Percentiles rank a stretch among this genome's conserved stretches.
Conservation (phyloP, 2,888 invertebrate genomes). For the Pollenia amentaria region DNA sequence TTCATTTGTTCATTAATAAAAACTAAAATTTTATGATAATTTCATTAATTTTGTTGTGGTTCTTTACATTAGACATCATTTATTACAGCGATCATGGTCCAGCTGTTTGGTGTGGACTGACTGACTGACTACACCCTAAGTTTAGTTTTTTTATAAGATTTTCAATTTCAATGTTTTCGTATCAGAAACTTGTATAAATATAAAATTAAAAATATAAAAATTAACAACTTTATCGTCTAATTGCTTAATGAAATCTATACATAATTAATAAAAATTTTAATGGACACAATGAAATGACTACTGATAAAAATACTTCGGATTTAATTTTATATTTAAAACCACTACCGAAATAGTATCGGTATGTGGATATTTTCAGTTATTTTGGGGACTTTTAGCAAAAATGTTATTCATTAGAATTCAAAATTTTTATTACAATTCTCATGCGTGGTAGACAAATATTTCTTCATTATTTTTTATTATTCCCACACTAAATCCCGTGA, state of each 20-base stretch:
- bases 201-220: slow-evolving; percentile 1
- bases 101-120: slow-evolving; percentile 23
- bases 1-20: slow-evolving; percentile 58
- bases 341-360: too few relatives aligned
- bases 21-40: slow-evolving; percentile 42
- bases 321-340: too few relatives aligned
- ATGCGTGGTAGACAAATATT: too few relatives aligned
- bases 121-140: slow-evolving; percentile 36
- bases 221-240: slow-evolving; percentile 46
- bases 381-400: too few relatives aligned
- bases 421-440: background rate
- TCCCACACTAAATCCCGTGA: too few relatives aligned
- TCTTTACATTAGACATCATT: slow-evolving; percentile 59
- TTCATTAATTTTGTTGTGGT: slow-evolving; percentile 36
- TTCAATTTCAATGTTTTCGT: slow-evolving; percentile 27
- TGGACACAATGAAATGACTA: background rate
- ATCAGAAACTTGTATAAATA: slow-evolving; percentile 9
- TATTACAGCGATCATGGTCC: slow-evolving; percentile 51
- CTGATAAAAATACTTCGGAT: background rate
- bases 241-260: slow-evolving; percentile 31
- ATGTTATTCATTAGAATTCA: too few relatives aligned
- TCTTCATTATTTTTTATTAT: too few relatives aligned
- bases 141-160: slow-evolving; percentile 5
- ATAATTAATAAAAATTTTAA: slow-evolving; percentile 41
- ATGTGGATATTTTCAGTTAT: too few relatives aligned